Evolutionary conservation across 1,140 invertebrate species (phyloP), one percentile per base, ranked within the genome.

Genomic region (Achatina immaculata): DNA sequence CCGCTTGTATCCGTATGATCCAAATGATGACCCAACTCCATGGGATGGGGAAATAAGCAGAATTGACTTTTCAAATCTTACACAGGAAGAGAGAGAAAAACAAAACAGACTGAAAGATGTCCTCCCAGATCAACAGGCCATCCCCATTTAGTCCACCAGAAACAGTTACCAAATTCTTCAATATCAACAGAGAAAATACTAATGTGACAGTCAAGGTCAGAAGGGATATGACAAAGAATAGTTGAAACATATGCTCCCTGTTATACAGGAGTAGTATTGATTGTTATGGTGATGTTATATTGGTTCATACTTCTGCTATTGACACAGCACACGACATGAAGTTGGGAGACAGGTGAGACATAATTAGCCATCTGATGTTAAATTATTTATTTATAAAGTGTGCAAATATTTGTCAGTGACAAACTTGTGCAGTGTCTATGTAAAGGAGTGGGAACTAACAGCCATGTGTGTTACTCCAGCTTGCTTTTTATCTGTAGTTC

Each of bases 21-120:
- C 69, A 11, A 72, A 36, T 11, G 69, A 72, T 43, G 69, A 72
- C 69, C 14, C 34, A 14, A 6, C 24, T 6, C 38, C 36, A 7
- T 72, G 69, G 69, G 69, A 72, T 45, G 34, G 14, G 21, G 55
- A n/a, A 4, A 14, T 58, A 14, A 58, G 24, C 24, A 58, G 55
- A 58, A 14, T n/a, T 43, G n/a, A 72, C 69, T 40, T 28, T 2
- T 43, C 69, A 40, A 43, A 24, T 36, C 38, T 43, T 4, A 40
- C 69, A 72, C 7, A 7, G 16, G 38, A 68, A 9, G 66, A 40
- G 4, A 40, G 38, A 36, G 69, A 72, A 6, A 28, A 72, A 28
- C 36, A n/a, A 21, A 40, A 72, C 69, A 14, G 40, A 14, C n/a
- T 72, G 19, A 43, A 40, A 24, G 69, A 72, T 72, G 38, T 72